Evolutionary conservation across 2,113 vertebrate genomes (phyloP).

Genomic region (Channa argus): DNA sequence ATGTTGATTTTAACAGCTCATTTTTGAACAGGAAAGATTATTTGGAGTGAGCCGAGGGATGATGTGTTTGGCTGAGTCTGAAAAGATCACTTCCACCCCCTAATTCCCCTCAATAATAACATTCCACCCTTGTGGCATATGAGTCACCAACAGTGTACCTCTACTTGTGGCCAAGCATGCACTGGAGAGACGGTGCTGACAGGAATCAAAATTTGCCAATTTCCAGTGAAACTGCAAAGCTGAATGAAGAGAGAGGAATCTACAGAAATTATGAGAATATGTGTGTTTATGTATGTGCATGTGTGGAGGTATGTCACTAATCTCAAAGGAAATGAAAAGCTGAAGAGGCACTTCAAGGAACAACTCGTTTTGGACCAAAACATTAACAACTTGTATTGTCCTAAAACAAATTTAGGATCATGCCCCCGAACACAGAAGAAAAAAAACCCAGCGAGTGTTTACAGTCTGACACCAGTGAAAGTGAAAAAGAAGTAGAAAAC

Average conservation of each 20-base stretch:
- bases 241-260: neutral
- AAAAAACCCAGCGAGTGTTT: neutral
- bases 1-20: slow-evolving; percentile 15
- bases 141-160: slow-evolving; percentile 58
- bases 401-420: no score
- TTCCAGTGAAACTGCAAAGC: slow-evolving; percentile 26
- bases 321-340: neutral
- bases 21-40: slow-evolving; percentile 39
- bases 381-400: no score
- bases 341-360: neutral
- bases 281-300: neutral
- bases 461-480: no score
- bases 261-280: neutral
- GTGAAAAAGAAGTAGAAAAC: no score
- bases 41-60: slow-evolving; percentile 38
- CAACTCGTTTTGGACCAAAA: neutral
- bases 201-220: slow-evolving; percentile 69
- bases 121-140: slow-evolving; percentile 44
- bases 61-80: slow-evolving; percentile 50
- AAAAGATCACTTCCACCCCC: slow-evolving; percentile 53
- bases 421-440: neutral
- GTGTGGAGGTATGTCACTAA: neutral
- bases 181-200: slow-evolving; percentile 41
- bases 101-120: slow-evolving; percentile 63
- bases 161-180: slow-evolving; percentile 37